Conservation (phyloP, 2,797 vertebrate genomes). For the Limosa lapponica region DNA sequence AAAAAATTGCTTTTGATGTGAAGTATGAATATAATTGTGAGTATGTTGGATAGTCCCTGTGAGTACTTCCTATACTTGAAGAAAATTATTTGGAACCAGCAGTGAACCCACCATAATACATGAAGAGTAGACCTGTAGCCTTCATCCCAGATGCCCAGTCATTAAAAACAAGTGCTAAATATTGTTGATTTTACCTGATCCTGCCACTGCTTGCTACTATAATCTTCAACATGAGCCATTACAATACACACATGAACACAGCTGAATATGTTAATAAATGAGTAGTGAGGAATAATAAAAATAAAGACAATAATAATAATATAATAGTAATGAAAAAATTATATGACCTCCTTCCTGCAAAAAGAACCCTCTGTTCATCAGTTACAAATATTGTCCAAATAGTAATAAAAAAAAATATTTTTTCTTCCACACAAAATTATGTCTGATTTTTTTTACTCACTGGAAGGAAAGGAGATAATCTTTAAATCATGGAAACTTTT, state of each 20-base stretch:
- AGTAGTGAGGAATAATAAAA: background rate
- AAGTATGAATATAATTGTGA: background rate
- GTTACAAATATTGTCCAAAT: background rate
- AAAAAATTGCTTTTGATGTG: background rate
- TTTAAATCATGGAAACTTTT: slow-evolving; percentile 36
- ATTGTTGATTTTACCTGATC: background rate
- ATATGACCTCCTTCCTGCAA: background rate
- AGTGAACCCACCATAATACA: background rate
- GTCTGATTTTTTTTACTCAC: background rate
- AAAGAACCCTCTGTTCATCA: background rate
- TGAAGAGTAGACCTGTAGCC: background rate
- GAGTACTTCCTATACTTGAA: background rate
- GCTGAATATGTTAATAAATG: background rate
- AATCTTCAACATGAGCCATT: background rate
- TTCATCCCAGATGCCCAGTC: background rate
- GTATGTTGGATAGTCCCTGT: background rate
- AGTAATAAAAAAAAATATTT: background rate
- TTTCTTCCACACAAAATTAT: background rate
- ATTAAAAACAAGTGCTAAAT: background rate
- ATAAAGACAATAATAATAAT: too few relatives aligned
- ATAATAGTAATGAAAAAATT: background rate
- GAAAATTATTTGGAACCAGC: background rate
- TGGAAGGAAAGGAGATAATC: slow-evolving; percentile 27
- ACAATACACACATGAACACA: background rate
- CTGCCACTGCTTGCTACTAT: background rate